These are phyloP conservation scores for Drosophila ustulata DNA, from an alignment of 2,888 invertebrate genomes.

Conservation along the genomic window DNA sequence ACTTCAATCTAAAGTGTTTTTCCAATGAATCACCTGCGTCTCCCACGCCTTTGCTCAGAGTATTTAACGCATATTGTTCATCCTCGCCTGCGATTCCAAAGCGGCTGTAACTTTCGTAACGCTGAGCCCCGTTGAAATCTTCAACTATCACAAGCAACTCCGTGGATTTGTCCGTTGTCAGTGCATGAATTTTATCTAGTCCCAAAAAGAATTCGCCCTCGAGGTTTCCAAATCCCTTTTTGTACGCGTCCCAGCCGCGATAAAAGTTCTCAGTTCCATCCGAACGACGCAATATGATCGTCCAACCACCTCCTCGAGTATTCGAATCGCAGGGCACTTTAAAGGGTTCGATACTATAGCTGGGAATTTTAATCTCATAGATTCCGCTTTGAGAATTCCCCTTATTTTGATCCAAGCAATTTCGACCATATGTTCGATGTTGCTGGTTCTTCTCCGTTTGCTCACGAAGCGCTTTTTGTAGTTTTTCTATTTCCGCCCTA, in stretches of 20 bases:
- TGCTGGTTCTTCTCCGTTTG: no score
- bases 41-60: constrained; percentile 32
- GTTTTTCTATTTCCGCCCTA: no score
- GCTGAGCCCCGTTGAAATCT: constrained; percentile 28
- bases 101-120: constrained; percentile 24
- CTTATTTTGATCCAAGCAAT: no score
- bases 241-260: constrained; percentile 41
- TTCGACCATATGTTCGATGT: no score
- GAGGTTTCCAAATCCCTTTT: constrained; percentile 41
- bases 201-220: constrained; percentile 51
- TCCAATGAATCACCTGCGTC: constrained; percentile 44
- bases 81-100: constrained; percentile 34
- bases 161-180: constrained; percentile 20
- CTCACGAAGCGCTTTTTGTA: no score
- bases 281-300: constrained; percentile 25
- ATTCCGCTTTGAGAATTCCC: no score
- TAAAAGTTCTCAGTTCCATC: constrained; percentile 46
- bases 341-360: constrained; percentile 40
- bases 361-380: no score
- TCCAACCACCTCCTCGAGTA: constrained; percentile 42
- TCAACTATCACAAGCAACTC: constrained; percentile 34
- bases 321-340: constrained; percentile 40
- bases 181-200: constrained; percentile 48
- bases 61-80: constrained; percentile 23
- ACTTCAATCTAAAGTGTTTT: constrained; percentile 16